Percentiles rank a stretch among this genome's conserved stretches.
Conservation (phyloP, 2,888 invertebrate genomes). For the Cantharis flavilabris region DNA sequence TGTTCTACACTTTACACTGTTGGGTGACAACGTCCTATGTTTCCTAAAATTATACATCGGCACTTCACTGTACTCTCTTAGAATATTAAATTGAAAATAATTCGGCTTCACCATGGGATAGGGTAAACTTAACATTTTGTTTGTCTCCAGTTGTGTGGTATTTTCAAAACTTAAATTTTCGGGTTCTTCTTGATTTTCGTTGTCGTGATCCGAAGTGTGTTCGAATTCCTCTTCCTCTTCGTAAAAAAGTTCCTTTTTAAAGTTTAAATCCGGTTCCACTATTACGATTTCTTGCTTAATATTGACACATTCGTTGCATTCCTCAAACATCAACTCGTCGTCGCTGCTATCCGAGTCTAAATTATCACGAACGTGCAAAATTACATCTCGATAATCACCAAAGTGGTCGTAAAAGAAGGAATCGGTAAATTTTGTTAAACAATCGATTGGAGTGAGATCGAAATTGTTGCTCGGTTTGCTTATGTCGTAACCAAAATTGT, state of each 20-base stretch:
- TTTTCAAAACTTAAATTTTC: neutral
- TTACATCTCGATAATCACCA: slow-evolving; percentile 48
- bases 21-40: slow-evolving; percentile 35
- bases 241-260: slow-evolving; percentile 37
- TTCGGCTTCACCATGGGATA: neutral
- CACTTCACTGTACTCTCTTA: neutral
- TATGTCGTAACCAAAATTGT: slow-evolving; percentile 49
- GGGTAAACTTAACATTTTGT: neutral
- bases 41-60: slow-evolving; percentile 21
- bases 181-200: slow-evolving; percentile 3
- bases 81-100: neutral
- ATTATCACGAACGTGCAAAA: slow-evolving; percentile 34
- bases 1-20: slow-evolving; percentile 49
- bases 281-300: slow-evolving; percentile 48
- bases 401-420: slow-evolving; percentile 51
- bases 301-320: neutral
- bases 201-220: slow-evolving; percentile 36
- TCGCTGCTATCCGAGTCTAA: slow-evolving; percentile 19
- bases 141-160: neutral
- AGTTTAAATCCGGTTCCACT: slow-evolving; percentile 48
- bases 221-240: slow-evolving; percentile 31
- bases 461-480: slow-evolving; percentile 43
- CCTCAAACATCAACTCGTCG: slow-evolving; percentile 41
- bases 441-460: slow-evolving; percentile 47
- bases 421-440: slow-evolving; percentile 48